Evolutionary conservation across 2,797 vertebrate genomes (phyloP), one percentile per base, ranked within the genome.

Genomic region (Spondyliosoma cantharus): DNA sequence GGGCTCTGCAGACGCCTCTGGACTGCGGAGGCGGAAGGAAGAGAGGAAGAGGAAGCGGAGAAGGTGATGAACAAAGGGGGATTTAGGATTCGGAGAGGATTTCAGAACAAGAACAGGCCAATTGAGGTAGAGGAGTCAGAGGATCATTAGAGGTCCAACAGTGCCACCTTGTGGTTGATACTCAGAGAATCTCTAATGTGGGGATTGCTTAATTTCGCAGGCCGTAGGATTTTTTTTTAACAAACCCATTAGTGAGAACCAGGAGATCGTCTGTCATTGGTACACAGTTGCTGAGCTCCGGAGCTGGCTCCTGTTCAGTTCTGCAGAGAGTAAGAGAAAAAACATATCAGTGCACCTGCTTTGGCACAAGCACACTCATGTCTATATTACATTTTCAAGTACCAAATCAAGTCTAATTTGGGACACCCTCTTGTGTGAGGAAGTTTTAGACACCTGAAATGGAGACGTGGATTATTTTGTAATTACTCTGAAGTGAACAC

Each of bases 211-310:
- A 62, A 74, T 62, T 80, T 65, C 42, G 57, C 22, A 61, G 22
- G 76, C 0, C 45, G 14, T 15, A 53, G 48, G 56, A 66, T 68
- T 54, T 43, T 58, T 83, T 76, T 89, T 78, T 74, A 75, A 93
- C 94, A 49, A 82, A 95, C 93, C 94, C 74, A 57, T 91, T 68
- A 71, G 3, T 61, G 68, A 95, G 76, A 75, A 74, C 65, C 59
- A 94, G 84, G 46, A 95, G 94, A 84, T 95, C 90, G 1, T 90
- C 91, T 68, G 92, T 91, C 48, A 80, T 25, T 66, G 74, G 72
- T 63, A 91, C 61, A 56, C 58, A 20, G 57, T 84, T 80, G 68
- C 70, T 89, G 78, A 83, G 63, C 6, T 59, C 60, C n/a, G 85
- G 78, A 60, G 52, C 32, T 79, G 89, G 87, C 68, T 91, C 63